These are phyloP conservation scores for Orchesellides sinensis DNA, from an alignment of 2,888 invertebrate genomes.

Conservation along the genomic window DNA sequence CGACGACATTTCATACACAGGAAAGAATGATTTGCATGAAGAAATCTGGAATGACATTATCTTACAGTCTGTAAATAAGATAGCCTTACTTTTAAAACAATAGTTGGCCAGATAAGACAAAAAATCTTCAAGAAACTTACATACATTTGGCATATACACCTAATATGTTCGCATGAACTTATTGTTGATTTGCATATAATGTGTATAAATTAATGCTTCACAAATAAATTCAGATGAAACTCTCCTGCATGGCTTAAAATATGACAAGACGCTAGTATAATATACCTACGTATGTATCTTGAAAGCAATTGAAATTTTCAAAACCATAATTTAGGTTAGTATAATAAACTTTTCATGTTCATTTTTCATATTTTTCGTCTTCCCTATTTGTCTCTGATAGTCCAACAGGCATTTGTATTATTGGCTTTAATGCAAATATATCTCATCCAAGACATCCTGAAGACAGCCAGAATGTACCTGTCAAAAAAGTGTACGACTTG, in stretches of 20 bases:
- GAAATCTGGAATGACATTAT: slow-evolving; percentile 10
- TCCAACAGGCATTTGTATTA: too few species aligned
- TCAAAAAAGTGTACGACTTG: not conserved
- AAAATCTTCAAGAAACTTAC: not conserved
- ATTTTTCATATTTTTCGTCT: not conserved
- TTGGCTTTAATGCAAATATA: slow-evolving; percentile 9
- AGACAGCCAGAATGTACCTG: not conserved
- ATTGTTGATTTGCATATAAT: too few species aligned
- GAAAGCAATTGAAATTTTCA: not conserved
- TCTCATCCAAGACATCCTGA: not conserved
- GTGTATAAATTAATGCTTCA: too few species aligned
- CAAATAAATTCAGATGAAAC: too few species aligned
- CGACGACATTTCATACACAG: not conserved
- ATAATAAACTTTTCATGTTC: not conserved
- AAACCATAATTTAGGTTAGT: not conserved
- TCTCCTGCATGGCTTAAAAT: too few species aligned
- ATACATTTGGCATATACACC: not conserved
- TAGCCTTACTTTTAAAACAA: not conserved
- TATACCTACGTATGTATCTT: not conserved
- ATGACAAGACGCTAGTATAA: too few species aligned
- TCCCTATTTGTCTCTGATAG: not conserved
- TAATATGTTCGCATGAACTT: too few species aligned
- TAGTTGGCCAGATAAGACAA: not conserved
- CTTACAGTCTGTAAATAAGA: not conserved
- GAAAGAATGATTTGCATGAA: not conserved